Evolutionary conservation across 1,140 invertebrate genomes (phyloP), one percentile per base, ranked within the genome.

Genomic region (Sycobia sp.): DNA sequence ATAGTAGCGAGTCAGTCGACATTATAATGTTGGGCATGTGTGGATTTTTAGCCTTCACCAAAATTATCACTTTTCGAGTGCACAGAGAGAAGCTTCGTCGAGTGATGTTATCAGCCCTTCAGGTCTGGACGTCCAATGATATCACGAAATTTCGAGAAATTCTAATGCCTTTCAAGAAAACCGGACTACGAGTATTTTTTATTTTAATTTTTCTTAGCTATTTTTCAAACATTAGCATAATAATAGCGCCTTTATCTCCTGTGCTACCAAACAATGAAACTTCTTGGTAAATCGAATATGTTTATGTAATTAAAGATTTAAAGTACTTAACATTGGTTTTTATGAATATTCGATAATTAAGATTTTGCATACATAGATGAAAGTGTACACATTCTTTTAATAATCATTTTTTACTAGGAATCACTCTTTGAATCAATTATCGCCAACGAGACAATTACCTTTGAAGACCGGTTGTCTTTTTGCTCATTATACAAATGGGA

Each of bases 381-480:
- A n/a, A n/a, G n/a, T n/a, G n/a, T n/a, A n/a, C n/a, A n/a, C n/a
- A n/a, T 49, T 10, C 9, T 49, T 36, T 14, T 20, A 18, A 5
- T 34, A 5, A n/a, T n/a, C n/a, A n/a, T n/a, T n/a, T n/a, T 34
- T 34, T 11, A n/a, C 1, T 20, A 47, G 41, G 55, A n/a, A 34
- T n/a, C 34, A 47, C 13, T 13, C 32, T 20, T 18, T 25, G 14
- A 18, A 43, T 25, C n/a, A n/a, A n/a, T n/a, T n/a, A n/a, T n/a
- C n/a, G 8, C 32, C 11, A 36, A 29, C 51, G 0, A 59, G 55
- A 39, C 49, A 50, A 43, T 46, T 68, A 23, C 70, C 70, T 9
- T 18, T 70, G 10, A 43, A 29, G 56, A 66, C 63, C 3, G 60
- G 39, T 25, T 72, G 67, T 43, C 32, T 67, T 27, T 66, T 64